These are phyloP conservation scores for Temnopleurus reevesii DNA, from an alignment of 53 echinoderm and acorn worm species.

Conservation along the genomic window DNA sequence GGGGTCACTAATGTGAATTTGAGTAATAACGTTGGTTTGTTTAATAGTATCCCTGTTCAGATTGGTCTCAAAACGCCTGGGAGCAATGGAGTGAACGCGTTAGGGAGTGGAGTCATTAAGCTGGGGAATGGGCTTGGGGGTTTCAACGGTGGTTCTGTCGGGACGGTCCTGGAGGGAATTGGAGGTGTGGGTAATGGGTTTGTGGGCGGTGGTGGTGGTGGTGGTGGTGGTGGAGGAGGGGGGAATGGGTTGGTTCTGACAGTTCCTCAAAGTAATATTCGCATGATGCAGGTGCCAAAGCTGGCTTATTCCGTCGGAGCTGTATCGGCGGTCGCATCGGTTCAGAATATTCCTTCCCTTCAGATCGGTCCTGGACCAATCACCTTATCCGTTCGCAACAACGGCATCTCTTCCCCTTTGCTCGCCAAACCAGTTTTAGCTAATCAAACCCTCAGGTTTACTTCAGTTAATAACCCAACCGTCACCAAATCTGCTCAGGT, in stretches of 20 bases:
- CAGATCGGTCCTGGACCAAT: neutral
- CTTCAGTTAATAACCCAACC: neutral
- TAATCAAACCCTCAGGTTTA: neutral
- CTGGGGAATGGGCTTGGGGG: neutral
- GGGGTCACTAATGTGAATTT: neutral
- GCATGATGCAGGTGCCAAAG: conserved; percentile 26
- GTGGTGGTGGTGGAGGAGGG: neutral
- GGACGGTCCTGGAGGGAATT: neutral
- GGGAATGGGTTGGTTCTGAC: neutral
- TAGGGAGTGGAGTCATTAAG: neutral
- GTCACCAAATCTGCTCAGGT: neutral
- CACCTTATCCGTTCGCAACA: neutral
- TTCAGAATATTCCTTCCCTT: conserved; percentile 20
- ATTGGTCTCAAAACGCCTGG: neutral
- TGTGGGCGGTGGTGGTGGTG: neutral
- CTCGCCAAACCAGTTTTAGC: neutral
- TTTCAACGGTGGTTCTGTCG: neutral
- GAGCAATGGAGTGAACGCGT: neutral
- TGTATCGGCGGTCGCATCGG: conserved; percentile 46
- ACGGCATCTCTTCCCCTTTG: neutral
- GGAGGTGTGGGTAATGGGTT: neutral
- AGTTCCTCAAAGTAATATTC: neutral
- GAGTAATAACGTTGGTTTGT: neutral
- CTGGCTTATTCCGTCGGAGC: conserved; percentile 49
- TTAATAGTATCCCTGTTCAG: conserved; percentile 42